Evolutionary conservation across 2,797 vertebrate genomes (phyloP).

Genomic region (Thunnus albacares): DNA sequence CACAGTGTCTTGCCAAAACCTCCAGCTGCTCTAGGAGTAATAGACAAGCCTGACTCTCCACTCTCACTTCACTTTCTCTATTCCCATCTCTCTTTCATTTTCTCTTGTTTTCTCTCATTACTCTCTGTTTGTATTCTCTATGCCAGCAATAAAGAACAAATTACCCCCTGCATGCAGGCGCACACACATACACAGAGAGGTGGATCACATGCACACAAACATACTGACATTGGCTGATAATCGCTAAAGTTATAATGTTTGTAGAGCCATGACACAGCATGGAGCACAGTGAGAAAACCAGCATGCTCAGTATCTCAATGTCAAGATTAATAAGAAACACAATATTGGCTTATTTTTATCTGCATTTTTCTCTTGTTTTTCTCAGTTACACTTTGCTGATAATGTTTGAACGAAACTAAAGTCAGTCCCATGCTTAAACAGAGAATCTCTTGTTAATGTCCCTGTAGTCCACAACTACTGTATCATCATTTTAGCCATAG

Average conservation of each 20-base stretch:
- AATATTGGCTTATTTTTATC: constrained; percentile 9
- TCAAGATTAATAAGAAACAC: constrained; percentile 14
- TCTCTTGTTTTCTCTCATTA: constrained; percentile 62
- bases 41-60: constrained; percentile 47
- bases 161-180: constrained; percentile 47
- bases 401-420: neutral
- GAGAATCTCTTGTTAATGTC: constrained; percentile 26
- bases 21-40: constrained; percentile 74
- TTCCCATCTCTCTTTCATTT: neutral
- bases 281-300: neutral
- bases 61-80: constrained; percentile 33
- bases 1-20: constrained; percentile 65
- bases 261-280: neutral
- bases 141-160: constrained; percentile 65
- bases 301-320: neutral
- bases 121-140: constrained; percentile 58
- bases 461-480: neutral
- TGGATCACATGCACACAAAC: constrained; percentile 12
- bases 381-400: constrained; percentile 8
- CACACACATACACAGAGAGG: constrained; percentile 8
- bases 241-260: constrained; percentile 15
- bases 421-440: constrained; percentile 22
- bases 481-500: constrained; percentile 43
- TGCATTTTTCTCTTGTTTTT: constrained; percentile 8
- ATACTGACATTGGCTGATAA: constrained; percentile 7